Conservation (phyloP, 2,888 invertebrate genomes). For the Plusia festucae region DNA sequence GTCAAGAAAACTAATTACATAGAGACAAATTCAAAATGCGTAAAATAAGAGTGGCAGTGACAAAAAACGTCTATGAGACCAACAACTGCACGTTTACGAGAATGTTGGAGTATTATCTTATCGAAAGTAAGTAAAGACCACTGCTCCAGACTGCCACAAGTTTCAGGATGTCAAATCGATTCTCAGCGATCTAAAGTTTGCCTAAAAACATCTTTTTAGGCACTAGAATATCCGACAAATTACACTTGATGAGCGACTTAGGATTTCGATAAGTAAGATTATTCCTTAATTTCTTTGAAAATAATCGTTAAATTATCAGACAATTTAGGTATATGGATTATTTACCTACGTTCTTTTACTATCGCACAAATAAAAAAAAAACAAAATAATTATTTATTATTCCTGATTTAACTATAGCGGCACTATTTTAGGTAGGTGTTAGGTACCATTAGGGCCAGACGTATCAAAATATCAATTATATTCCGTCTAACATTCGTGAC, state of each 20-base stretch:
- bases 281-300: constrained; percentile 9
- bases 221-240: constrained; percentile 9
- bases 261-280: constrained; percentile 4
- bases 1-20: too few relatives aligned
- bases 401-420: too few relatives aligned
- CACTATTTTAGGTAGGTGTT: neutral
- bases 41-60: too few relatives aligned
- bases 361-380: too few relatives aligned
- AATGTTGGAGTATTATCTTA: constrained; percentile 6
- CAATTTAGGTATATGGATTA: neutral
- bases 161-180: neutral
- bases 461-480: constrained; percentile 10
- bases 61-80: neutral
- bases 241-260: constrained; percentile 10
- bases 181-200: constrained; percentile 13
- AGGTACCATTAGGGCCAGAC: neutral
- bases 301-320: constrained; percentile 9
- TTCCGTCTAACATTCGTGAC: neutral
- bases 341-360: too few relatives aligned
- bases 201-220: constrained; percentile 8
- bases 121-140: neutral
- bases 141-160: neutral
- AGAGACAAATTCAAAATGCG: too few relatives aligned
- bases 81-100: neutral
- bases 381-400: too few relatives aligned